These are phyloP conservation scores for Pristionchus maxplancki DNA, from an alignment of 2,888 invertebrate species.

Conservation along the genomic window DNA sequence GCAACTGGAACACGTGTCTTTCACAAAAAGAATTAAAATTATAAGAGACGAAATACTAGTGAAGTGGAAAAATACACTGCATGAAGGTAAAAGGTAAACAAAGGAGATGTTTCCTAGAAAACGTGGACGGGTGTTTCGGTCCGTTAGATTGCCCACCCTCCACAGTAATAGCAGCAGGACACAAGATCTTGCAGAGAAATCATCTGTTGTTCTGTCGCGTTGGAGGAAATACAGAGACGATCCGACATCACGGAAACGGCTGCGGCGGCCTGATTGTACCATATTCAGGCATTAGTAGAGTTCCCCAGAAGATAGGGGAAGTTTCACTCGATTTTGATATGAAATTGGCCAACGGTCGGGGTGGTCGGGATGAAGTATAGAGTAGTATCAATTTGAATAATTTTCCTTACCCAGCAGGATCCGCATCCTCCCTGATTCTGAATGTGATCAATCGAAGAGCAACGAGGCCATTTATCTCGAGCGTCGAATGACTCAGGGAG, in stretches of 20 bases:
- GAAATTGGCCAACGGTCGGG: too few species aligned
- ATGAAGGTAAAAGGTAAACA: too few species aligned
- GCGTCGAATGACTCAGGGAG: background rate
- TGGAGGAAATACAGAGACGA: background rate
- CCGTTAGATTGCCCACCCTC: background rate
- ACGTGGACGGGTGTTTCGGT: too few species aligned
- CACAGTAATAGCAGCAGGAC: background rate
- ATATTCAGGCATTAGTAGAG: background rate
- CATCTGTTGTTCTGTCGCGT: background rate
- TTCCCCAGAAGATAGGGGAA: too few species aligned
- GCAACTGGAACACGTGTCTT: background rate
- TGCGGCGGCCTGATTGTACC: background rate
- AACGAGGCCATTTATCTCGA: background rate
- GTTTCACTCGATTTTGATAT: too few species aligned
- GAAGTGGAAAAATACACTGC: too few species aligned
- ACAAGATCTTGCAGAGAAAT: conserved; percentile 1
- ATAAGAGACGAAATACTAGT: too few species aligned
- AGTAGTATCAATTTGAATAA: too few species aligned
- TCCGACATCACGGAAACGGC: background rate
- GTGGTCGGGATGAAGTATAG: too few species aligned
- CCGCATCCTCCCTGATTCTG: conserved; percentile 1
- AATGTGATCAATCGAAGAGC: background rate
- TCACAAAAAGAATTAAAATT: background rate
- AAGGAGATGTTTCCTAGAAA: too few species aligned
- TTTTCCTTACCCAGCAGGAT: background rate